These are phyloP conservation scores for Hydropsyche betteni DNA, from an alignment of 2,888 invertebrate genomes.

Conservation along the genomic window DNA sequence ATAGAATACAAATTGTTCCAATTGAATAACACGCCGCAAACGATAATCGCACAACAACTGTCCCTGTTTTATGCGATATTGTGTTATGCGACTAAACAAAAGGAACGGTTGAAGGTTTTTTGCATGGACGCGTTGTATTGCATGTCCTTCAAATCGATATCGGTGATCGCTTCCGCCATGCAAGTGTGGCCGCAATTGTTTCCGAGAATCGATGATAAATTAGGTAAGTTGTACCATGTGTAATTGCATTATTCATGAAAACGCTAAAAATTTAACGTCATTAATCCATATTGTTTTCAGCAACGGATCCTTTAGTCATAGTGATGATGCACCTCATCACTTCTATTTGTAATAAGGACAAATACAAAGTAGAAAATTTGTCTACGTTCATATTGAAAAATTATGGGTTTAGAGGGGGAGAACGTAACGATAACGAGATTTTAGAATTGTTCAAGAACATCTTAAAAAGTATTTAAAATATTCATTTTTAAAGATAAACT, in stretches of 20 bases:
- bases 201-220: conserved; percentile 59
- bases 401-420: conserved; percentile 59
- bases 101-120: conserved; percentile 59
- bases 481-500: neutral
- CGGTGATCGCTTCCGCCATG: conserved; percentile 60
- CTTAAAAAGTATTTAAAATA: conserved; percentile 54
- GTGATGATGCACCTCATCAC: conserved; percentile 62
- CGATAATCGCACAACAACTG: conserved; percentile 57
- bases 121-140: conserved; percentile 64
- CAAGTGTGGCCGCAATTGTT: conserved; percentile 61
- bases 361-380: conserved; percentile 56
- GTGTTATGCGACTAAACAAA: conserved; percentile 58
- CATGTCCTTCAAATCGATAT: conserved; percentile 59
- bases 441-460: conserved; percentile 55
- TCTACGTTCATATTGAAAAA: conserved; percentile 57
- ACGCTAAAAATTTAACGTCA: neutral
- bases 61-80: conserved; percentile 62
- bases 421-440: conserved; percentile 61
- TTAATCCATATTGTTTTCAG: conserved; percentile 55
- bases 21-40: conserved; percentile 58
- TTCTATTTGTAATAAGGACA: conserved; percentile 53
- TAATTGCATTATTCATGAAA: neutral
- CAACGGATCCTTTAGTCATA: conserved; percentile 59
- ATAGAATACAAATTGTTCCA: conserved; percentile 61
- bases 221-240: conserved; percentile 54